Evolutionary conservation across 2,888 invertebrate species (phyloP), one percentile per base, ranked within the genome.

Genomic region (Boloria selene): DNA sequence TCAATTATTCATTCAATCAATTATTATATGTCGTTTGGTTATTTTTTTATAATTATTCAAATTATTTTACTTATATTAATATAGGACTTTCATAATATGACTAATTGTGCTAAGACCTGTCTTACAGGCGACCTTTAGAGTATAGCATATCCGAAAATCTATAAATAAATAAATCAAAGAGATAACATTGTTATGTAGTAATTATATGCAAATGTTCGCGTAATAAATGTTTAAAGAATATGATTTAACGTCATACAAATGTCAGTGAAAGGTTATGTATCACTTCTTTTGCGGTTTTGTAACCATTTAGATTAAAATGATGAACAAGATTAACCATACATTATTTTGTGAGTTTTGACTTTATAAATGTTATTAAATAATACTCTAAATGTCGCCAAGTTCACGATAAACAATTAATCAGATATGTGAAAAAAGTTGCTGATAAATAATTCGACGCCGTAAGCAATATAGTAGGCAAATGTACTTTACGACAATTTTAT

Each of bases 1-100:
- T 83, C 82, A 82, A 83, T 83, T 83, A 82, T 65, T 59, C 53
- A 69, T 64, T 63, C 56, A 70, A 70, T 64, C 58, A 61, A 38
- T 68, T 72, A 44, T 68, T 65, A n/a, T n/a, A n/a, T 59, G 47
- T 67, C 14, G 10, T 59, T 54, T 38, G 55, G 55, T 66, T 54
- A 52, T 63, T 54, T 63, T 45, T 31, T 53, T 44, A 61, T 26
- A 52, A 22, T 52, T 16, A 3, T 59, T 31, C 31, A 14, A 38
- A 7, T 26, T 4, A 31, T 59, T 49, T 59, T 38, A 59, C 10
- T 59, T 38, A 50, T 7, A 1, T n/a, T 22, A 13, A 10, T 3
- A 56, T n/a, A 45, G 14, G 22, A 45, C 45, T 56, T 45, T 45
- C 45, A 13, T 56, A 26, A 56, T 45, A 56, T 13, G 45, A 56